Base-by-base conservation (phyloP, 2,888 invertebrate genomes). In the Pterostichus niger region DNA sequence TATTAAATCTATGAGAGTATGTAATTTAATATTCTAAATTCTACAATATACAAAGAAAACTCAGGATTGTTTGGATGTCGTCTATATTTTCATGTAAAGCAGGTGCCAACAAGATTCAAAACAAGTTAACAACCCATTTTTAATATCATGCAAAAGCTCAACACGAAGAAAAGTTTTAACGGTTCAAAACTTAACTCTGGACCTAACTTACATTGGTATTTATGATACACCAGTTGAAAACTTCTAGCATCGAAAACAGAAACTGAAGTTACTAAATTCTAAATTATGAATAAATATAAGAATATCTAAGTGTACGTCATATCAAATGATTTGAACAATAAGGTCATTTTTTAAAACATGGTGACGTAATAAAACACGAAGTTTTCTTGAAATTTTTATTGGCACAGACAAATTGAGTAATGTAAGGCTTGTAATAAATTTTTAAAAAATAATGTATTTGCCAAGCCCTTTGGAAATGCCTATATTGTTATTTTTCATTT, bases 151-250 rank as follows among this genome's bases (percentile, higher is more conserved):
- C 76, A 76, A 52, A 46, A 75, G 52, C 54, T 46, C 17, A 56
- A 56, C 77, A 35, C 59, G 24, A 33, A 13, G 33, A 78, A 78
- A 78, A 78, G 59, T 78, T 78, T 61, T 11, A 33, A 52, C 54
- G 15, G 61, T 61, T 56, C 59, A 78, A 78, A 78, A 78, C 56
- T 61, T 78, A 78, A 31, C 61, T 56, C 15, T 78, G 78, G 44
- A 68, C 68, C 15, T 15, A 68, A 35, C 24, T 17, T 17, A 75
- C 46, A 85, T 86, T 85, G 84, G 84, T 85, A 86, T 86, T 86
- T 85, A 86, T 84, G 84, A 85, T 82, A 84, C 80, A 83, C 52
- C 85, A 85, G 85, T 85, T 85, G 84, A 17, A 82, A 82, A 78
- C 44, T 78, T 78, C 31, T 24, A 3, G 15, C n/a, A 33, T n/a